phyloP scores from a whole-genome alignment of 2,113 vertebrate species.

The Oplegnathus fasciatus region DNA sequence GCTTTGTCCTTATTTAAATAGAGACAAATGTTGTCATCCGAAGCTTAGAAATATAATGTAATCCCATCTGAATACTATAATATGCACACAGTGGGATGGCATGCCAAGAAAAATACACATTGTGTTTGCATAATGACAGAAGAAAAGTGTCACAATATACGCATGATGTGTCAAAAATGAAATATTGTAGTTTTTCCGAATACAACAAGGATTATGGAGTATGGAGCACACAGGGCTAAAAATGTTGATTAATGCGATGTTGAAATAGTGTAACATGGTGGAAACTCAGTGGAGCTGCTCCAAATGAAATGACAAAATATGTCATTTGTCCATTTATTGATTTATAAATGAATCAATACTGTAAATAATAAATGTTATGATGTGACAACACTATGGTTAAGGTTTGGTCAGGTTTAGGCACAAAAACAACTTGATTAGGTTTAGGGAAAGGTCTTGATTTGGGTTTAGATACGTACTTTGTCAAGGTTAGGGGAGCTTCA shows the following conservation, averaged over 20 bases:
- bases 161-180: neutral
- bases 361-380: neutral
- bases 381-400: neutral
- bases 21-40: slow-evolving; percentile 17
- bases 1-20: slow-evolving; percentile 10
- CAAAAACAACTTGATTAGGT: neutral
- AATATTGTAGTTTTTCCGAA: neutral
- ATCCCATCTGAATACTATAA: slow-evolving; percentile 7
- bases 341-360: no score
- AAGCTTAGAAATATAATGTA: neutral
- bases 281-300: neutral
- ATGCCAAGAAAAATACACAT: neutral
- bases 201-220: neutral
- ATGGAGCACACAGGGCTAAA: neutral
- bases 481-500: neutral
- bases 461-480: neutral
- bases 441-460: neutral
- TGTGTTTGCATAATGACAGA: neutral
- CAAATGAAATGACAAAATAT: neutral
- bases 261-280: neutral
- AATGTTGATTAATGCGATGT: neutral
- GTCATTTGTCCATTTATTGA: neutral
- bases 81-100: slow-evolving; percentile 7
- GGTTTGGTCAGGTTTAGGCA: neutral
- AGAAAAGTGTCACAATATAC: neutral